These are phyloP conservation scores for Hydrozoanthus gracilis DNA, from an alignment of 92 coral and sea anemone species.

Conservation along the genomic window DNA sequence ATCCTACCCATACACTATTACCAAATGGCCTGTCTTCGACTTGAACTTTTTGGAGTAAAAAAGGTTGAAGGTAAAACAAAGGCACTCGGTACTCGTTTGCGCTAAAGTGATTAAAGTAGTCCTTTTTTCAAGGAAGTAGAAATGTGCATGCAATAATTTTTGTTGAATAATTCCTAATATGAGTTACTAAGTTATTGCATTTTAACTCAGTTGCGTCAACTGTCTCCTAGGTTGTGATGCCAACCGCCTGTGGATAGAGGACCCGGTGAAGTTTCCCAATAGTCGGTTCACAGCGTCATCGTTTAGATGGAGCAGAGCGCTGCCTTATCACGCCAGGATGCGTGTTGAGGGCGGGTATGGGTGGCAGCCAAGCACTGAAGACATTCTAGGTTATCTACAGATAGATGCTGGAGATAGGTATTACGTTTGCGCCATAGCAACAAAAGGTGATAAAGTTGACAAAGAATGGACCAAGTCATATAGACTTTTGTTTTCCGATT, in stretches of 20 bases:
- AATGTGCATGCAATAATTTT: no score
- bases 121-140: no score
- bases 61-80: neutral
- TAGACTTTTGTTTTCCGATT: neutral
- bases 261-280: slow-evolving; percentile 24
- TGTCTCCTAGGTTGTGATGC: slow-evolving; percentile 9
- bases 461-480: slow-evolving; percentile 8
- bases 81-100: neutral
- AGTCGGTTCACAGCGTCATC: slow-evolving; percentile 9
- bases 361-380: neutral
- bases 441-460: neutral
- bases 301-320: slow-evolving; percentile 4
- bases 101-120: no score
- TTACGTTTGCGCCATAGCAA: slow-evolving; percentile 14
- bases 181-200: no score
- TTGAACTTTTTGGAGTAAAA: slow-evolving; percentile 15
- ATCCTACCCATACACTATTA: neutral
- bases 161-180: no score
- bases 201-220: no score
- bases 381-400: neutral
- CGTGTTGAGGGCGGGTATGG: slow-evolving; percentile 2
- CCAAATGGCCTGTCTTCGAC: neutral
- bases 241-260: slow-evolving; percentile 20
- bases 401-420: slow-evolving; percentile 8
- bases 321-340: slow-evolving; percentile 16